Conservation (phyloP, 2,888 invertebrate genomes). For the Tipula confusa region DNA sequence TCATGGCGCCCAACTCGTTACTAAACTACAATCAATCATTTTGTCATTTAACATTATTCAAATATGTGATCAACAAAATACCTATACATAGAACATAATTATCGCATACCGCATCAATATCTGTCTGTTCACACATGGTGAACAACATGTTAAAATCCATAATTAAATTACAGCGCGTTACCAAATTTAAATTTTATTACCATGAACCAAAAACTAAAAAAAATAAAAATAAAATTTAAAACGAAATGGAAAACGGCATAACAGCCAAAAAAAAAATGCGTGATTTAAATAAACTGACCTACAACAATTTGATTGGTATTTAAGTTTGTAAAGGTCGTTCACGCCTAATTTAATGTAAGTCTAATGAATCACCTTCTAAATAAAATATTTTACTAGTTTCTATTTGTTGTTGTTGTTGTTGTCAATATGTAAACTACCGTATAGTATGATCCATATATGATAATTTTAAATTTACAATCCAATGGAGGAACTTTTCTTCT, state of each 20-base stretch:
- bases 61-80: not conserved
- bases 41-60: too few species aligned
- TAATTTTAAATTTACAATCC: too few species aligned
- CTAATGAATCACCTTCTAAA: not conserved
- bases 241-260: not conserved
- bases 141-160: not conserved
- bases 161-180: not conserved
- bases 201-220: not conserved
- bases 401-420: not conserved
- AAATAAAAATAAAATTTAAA: too few species aligned
- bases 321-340: not conserved
- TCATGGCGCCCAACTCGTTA: too few species aligned
- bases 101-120: not conserved
- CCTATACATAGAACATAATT: not conserved
- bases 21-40: too few species aligned
- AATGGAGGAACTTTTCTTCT: too few species aligned
- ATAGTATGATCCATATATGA: too few species aligned
- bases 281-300: not conserved
- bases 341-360: not conserved
- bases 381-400: not conserved
- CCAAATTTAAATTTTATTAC: not conserved
- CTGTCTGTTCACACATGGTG: not conserved
- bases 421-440: not conserved
- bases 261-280: not conserved
- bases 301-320: not conserved